Percentiles rank a stretch among this genome's conserved stretches.
phyloP scores from a whole-genome alignment of 2,888 invertebrate genomes.

The Limnephilus lunatus region DNA sequence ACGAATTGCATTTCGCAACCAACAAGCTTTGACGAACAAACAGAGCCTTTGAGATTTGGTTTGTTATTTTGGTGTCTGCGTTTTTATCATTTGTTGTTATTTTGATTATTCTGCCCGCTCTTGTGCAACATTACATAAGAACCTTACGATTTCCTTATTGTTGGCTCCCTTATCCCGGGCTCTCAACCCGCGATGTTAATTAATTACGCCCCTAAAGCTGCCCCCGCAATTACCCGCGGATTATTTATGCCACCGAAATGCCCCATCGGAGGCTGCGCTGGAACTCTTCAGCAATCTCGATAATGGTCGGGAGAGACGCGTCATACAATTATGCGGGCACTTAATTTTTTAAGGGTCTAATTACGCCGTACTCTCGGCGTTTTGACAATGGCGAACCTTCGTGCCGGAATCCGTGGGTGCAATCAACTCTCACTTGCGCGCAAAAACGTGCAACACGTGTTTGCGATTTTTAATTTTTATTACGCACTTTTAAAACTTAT shows the following conservation, averaged over 20 bases:
- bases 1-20: not conserved
- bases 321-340: constrained; percentile 37
- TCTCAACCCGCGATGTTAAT: not conserved
- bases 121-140: not conserved
- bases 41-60: not conserved
- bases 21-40: not conserved
- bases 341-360: constrained; percentile 40
- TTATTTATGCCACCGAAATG: constrained; percentile 40
- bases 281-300: constrained; percentile 25
- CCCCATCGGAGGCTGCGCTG: not conserved
- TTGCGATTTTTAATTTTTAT: not conserved
- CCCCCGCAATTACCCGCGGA: constrained; percentile 25
- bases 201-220: constrained; percentile 22
- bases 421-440: constrained; percentile 9
- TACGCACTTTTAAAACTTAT: not conserved
- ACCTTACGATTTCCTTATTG: not conserved
- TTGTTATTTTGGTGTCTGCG: not conserved
- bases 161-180: not conserved
- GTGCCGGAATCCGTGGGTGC: constrained; percentile 6
- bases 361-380: constrained; percentile 14
- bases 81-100: not conserved
- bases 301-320: constrained; percentile 39
- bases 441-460: not conserved
- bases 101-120: not conserved
- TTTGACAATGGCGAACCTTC: constrained; percentile 35